Base-by-base conservation (phyloP, 2,797 vertebrate genomes). In the Intellagama lesueurii region DNA sequence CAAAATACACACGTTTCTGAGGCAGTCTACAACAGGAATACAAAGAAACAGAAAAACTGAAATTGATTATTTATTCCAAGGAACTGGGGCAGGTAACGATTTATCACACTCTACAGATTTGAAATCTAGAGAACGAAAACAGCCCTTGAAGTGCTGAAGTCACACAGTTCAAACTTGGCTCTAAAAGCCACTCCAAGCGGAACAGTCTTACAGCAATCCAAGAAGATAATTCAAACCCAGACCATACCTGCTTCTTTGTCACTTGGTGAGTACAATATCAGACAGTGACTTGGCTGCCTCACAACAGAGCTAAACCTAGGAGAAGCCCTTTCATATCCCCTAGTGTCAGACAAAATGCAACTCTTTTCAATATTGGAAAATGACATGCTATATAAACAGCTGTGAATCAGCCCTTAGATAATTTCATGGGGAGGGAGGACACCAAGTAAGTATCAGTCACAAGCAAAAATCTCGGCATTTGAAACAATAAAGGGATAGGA, bases 391-490 rank as follows among this genome's bases (percentile, higher is more conserved):
- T 35, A 64, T 5, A 49, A 49, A 17, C 30, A 76, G 44, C 7
- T 73, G 22, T 69, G 44, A 87, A 78, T 12, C 32, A 30, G 49
- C 5, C 28, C 12, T 80, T 26, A 4, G 3, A 75, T 24, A 66
- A 87, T 17, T 26, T 75, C 69, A 75, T 4, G 24, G 64, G 47
- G 28, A 60, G 24, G 56, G 26, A 75, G 72, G 52, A 75, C 75
- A 88, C 73, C 12, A 30, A n/a, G 56, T 16, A 64, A 75, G 60
- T 32, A 19, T 52, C 0, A 30, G 79, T 47, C 66, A 40, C 47
- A 52, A 30, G 5, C 40, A 68, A 70, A n/a, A 81, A 66, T 11
- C 66, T 28, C 0, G 0, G 7, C 85, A 0, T 2, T 47, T 19
- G 44, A 35, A 68, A 72, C 66, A 12, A 5, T 0, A n/a, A 64